Percentiles rank a stretch among this genome's conserved stretches.
Conservation (phyloP, 2,888 invertebrate species). For the Troilus luridus region DNA sequence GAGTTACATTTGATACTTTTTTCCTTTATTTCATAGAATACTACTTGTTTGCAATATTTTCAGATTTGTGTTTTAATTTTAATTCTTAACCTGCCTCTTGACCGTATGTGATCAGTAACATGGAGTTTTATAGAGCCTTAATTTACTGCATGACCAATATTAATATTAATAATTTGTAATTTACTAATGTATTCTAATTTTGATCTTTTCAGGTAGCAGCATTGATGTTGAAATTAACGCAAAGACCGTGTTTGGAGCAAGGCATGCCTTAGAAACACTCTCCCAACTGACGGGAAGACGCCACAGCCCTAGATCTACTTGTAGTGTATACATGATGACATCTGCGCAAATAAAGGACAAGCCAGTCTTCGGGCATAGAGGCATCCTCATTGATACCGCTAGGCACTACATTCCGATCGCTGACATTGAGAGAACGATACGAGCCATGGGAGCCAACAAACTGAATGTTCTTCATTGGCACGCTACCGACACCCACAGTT, state of each 20-base stretch:
- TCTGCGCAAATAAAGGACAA: conserved; percentile 80
- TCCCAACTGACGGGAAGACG: conserved; percentile 73
- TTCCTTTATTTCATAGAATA: too few relatives aligned
- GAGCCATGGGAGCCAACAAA: conserved; percentile 90
- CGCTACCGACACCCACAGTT: conserved; percentile 91
- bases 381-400: conserved; percentile 89
- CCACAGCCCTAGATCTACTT: conserved; percentile 21
- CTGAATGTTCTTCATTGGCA: conserved; percentile 96
- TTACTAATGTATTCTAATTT: background rate
- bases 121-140: background rate
- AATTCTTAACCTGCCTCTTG: too few relatives aligned
- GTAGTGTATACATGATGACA: conserved; percentile 73
- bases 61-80: too few relatives aligned
- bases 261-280: conserved; percentile 84
- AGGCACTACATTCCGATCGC: conserved; percentile 86
- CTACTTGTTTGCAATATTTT: too few relatives aligned
- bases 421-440: conserved; percentile 80
- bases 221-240: conserved; percentile 66
- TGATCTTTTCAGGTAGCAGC: conserved; percentile 29
- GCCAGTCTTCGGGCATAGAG: conserved; percentile 88
- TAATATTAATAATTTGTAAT: background rate
- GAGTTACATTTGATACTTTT: too few relatives aligned
- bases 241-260: conserved; percentile 70
- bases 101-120: too few relatives aligned
- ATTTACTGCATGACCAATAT: background rate